Percentiles rank a stretch among this genome's conserved stretches.
phyloP scores from a whole-genome alignment of 1,140 invertebrate species.

The Anadara kagoshimensis region DNA sequence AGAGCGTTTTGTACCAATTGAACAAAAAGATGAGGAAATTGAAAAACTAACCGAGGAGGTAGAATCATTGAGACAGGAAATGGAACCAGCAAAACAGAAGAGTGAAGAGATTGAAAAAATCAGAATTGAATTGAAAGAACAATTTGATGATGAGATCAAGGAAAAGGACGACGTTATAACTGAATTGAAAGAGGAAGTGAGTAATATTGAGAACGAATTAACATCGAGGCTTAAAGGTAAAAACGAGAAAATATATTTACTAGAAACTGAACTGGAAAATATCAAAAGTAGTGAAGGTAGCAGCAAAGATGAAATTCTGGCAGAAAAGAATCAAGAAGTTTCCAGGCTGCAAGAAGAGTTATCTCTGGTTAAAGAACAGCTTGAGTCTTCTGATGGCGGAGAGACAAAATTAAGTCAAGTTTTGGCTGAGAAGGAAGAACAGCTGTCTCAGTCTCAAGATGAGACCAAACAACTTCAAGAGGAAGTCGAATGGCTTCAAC shows the following conservation, averaged over 20 bases:
- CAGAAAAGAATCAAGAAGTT: conserved; percentile 9
- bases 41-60: conserved; percentile 26
- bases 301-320: background rate
- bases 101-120: conserved; percentile 20
- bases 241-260: conserved; percentile 3
- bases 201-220: conserved; percentile 21
- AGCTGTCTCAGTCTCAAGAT: conserved; percentile 8
- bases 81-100: conserved; percentile 3
- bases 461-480: conserved; percentile 8
- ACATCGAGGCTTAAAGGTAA: background rate
- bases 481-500: conserved; percentile 24
- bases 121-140: conserved; percentile 24
- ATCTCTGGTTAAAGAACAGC: background rate
- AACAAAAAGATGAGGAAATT: background rate
- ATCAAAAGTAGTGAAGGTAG: no score
- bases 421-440: conserved; percentile 12
- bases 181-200: conserved; percentile 34
- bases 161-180: conserved; percentile 31
- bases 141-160: conserved; percentile 20
- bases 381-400: no score
- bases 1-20: background rate
- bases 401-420: no score
- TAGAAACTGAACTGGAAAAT: conserved; percentile 9
- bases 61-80: conserved; percentile 12
- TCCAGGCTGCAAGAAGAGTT: conserved; percentile 15